phyloP scores from a whole-genome alignment of 2,888 invertebrate genomes.

The Drosophila stalkeri region DNA sequence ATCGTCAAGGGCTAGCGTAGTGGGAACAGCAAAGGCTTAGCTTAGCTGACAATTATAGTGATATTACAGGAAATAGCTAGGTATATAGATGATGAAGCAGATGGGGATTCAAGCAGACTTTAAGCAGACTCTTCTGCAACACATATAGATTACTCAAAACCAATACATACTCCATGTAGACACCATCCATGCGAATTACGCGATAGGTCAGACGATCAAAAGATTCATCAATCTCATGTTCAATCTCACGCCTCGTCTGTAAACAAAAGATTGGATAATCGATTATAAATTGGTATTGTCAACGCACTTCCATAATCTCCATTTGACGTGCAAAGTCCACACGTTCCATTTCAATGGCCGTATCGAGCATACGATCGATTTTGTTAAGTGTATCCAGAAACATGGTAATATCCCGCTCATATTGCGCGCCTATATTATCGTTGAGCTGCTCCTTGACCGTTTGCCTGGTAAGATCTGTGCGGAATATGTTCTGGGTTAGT shows the following conservation, averaged over 20 bases:
- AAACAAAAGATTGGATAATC: not conserved
- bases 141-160: not conserved
- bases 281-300: not conserved
- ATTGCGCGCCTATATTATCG: conserved; percentile 61
- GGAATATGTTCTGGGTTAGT: conserved; percentile 72
- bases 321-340: conserved; percentile 11
- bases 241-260: conserved; percentile 57
- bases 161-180: conserved; percentile 77
- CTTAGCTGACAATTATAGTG: not conserved
- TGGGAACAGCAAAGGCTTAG: not conserved
- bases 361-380: conserved; percentile 63
- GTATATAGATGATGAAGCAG: not conserved
- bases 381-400: conserved; percentile 47
- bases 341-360: conserved; percentile 47
- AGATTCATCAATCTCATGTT: conserved; percentile 56
- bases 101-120: not conserved
- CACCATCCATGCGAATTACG: conserved; percentile 70
- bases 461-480: conserved; percentile 61
- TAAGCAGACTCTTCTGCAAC: not conserved
- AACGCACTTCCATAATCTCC: conserved; percentile 57
- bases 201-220: conserved; percentile 79
- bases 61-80: not conserved
- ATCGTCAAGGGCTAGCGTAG: not conserved
- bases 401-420: conserved; percentile 57
- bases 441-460: conserved; percentile 37